Evolutionary conservation across 2,113 vertebrate species (phyloP).

Genomic region (Alectura lathami): DNA sequence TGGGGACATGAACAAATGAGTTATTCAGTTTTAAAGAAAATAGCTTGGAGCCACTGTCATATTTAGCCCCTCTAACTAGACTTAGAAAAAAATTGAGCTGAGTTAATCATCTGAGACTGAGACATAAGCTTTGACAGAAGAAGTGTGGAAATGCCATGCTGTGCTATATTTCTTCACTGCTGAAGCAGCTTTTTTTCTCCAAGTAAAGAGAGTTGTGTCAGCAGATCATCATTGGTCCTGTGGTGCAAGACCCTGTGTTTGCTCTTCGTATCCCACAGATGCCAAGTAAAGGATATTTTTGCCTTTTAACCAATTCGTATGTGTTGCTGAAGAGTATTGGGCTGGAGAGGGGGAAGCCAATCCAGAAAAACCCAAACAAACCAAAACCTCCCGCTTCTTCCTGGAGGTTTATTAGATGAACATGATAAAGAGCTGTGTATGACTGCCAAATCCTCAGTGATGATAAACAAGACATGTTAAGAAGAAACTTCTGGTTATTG

Average conservation of each 20-base stretch:
- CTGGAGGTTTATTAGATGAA: constrained; percentile 34
- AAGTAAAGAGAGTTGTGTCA: not conserved
- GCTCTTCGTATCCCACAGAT: not conserved
- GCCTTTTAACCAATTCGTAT: not conserved
- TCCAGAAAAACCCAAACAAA: constrained; percentile 14
- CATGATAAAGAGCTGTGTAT: not conserved
- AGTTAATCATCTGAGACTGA: not conserved
- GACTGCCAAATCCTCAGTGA: constrained; percentile 23
- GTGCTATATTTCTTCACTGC: not conserved
- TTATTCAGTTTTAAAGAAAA: constrained; percentile 41
- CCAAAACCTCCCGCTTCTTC: constrained; percentile 20
- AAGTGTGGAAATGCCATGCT: not conserved
- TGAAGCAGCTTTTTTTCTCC: not conserved
- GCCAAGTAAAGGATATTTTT: not conserved
- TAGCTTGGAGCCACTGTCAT: not conserved
- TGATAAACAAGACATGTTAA: not conserved
- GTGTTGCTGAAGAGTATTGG: not conserved
- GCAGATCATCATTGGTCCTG: not conserved
- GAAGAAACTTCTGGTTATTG: constrained; percentile 17
- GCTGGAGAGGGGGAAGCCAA: not conserved
- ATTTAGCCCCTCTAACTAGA: not conserved
- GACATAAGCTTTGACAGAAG: not conserved
- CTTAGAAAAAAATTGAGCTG: constrained; percentile 1
- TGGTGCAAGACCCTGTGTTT: not conserved
- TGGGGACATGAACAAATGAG: not conserved